Base-by-base conservation (phyloP, 2,113 vertebrate genomes). In the Tautogolabrus adspersus region DNA sequence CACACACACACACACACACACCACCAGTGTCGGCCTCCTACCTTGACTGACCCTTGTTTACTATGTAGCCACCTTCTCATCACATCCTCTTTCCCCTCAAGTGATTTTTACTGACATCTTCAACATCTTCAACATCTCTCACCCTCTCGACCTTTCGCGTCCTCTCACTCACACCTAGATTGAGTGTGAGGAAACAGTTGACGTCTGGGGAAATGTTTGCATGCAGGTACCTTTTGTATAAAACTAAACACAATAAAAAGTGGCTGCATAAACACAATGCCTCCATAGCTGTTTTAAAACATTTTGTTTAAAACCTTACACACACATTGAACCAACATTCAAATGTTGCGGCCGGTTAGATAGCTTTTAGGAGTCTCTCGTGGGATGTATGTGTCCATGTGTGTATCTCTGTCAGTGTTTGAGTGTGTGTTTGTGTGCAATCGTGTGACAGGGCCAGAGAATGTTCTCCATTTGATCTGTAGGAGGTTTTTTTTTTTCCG, bases 391-490 rank as follows among this genome's bases (percentile, higher is more conserved):
- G 1, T 66, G 21, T 65, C 0, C 44, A 21, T 66, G 38, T 72
- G 40, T 58, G 0, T 40, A 22, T 42, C 22, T 75, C 42, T 30
- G 30, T 59, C 38, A 42, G 64, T 77, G 7, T 71, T 64, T 66
- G 72, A 62, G 23, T 83, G 75, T 79, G 38, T 70, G 49, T 74
- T 34, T 56, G 12, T 42, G 40, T 42, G 40, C 40, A 42, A 10
- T 42, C 40, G 11, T 42, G 11, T 10, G 40, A 89, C 61, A 67
- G 77, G 91, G 89, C 89, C 91, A 92, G 87, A 87, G 89, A 94
- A 93, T 93, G 92, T 95, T 94, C 94, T 93, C 90, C 92, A 94
- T 95, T 94, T 94, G 93, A 94, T 94, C 93, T 88, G 89, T 84
- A 91, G 92, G 87, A 94, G 89, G 84, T 1, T 34, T 42, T 49